phyloP scores from a whole-genome alignment of 2,113 vertebrate species.

The Triplophysa siluroides region DNA sequence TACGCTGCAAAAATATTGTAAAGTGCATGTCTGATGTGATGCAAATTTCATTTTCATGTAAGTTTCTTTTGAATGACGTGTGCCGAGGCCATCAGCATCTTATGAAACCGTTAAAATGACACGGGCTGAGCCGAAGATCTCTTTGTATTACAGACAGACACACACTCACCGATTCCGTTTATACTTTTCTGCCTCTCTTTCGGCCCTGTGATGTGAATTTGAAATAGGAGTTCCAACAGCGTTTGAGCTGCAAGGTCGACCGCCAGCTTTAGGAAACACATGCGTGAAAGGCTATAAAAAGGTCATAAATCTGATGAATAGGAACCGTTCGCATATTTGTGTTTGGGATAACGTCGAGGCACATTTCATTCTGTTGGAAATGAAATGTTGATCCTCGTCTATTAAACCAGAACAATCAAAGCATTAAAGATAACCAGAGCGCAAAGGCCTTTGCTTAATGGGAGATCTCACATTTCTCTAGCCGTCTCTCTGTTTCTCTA shows the following conservation, averaged over 20 bases:
- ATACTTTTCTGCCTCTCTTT: not conserved
- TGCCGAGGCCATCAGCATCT: not conserved
- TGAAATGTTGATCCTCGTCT: constrained; percentile 20
- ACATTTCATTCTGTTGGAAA: constrained; percentile 31
- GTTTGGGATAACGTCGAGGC: constrained; percentile 8
- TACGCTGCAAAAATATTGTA: not conserved
- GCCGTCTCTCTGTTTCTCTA: constrained; percentile 15
- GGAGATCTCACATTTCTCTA: constrained; percentile 15
- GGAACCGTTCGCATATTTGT: not conserved
- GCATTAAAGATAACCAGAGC: constrained; percentile 33
- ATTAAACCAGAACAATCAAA: constrained; percentile 42
- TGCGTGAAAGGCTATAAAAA: constrained; percentile 15
- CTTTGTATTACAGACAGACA: not conserved
- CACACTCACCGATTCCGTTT: constrained; percentile 17
- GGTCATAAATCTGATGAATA: constrained; percentile 29
- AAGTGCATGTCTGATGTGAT: not conserved
- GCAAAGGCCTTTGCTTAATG: constrained; percentile 31
- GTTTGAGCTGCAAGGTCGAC: constrained; percentile 4
- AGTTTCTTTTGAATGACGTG: not conserved
- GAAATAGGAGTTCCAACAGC: not conserved
- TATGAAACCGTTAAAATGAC: constrained; percentile 8
- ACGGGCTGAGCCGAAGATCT: constrained; percentile 1
- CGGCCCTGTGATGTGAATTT: not conserved
- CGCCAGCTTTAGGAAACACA: not conserved
- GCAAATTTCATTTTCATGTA: not conserved